Evolutionary conservation across 1,140 invertebrate species (phyloP).

Genomic region (Argopecten irradians): DNA sequence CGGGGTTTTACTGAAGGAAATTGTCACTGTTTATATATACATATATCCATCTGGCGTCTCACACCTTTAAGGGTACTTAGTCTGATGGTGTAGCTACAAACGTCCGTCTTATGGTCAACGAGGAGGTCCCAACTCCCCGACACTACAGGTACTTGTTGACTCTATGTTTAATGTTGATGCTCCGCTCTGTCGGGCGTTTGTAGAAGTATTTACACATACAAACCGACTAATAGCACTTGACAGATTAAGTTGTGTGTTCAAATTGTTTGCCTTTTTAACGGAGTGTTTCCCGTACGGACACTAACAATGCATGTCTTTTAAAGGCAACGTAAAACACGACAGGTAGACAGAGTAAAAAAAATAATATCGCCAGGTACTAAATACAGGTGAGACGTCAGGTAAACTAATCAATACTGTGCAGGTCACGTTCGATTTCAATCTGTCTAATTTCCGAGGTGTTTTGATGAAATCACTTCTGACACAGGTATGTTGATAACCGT

Average conservation of each 20-base stretch:
- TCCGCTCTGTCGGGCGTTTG: background rate
- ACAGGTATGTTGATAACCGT: background rate
- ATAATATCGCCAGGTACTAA: background rate
- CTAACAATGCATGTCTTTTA: background rate
- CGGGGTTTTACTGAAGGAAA: background rate
- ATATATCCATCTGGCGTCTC: background rate
- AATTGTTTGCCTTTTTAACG: background rate
- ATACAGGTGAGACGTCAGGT: background rate
- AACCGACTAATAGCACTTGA: background rate
- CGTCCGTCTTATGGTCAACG: background rate
- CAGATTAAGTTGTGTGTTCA: constrained; percentile 1
- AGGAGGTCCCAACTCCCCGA: background rate
- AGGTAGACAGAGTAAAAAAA: background rate
- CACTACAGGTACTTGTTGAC: background rate
- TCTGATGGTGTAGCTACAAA: background rate
- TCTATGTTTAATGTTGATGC: background rate
- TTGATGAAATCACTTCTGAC: constrained; percentile 6
- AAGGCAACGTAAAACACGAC: background rate
- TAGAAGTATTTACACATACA: background rate
- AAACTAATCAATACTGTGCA: background rate
- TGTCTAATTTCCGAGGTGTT: background rate
- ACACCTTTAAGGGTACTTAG: constrained; percentile 5
- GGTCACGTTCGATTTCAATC: constrained; percentile 20
- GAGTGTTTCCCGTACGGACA: background rate
- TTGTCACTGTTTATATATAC: constrained; percentile 18